Base-by-base conservation (phyloP, 2,888 invertebrate species). In the Antitype chi region DNA sequence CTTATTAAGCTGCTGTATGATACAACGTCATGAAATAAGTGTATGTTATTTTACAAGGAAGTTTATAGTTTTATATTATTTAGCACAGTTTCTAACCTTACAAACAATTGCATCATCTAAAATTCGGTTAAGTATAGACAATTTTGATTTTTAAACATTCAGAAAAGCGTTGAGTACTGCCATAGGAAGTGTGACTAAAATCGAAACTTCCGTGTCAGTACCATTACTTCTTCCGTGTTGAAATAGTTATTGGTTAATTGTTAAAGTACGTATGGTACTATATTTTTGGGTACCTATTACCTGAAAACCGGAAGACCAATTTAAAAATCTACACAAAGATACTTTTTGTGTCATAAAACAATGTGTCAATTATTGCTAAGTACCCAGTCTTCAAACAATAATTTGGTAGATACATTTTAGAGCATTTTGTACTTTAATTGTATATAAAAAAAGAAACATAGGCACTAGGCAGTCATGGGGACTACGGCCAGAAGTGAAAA, bases 21-120 rank as follows among this genome's bases (percentile, higher is more conserved):
- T n/a, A n/a, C 47, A n/a, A 13, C n/a, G 11, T 66, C 52, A 60
- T 53, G 20, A 67, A 75, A 25, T 60, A 23, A 28, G 66, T 76
- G 59, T 32, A 23, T 47, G 52, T 75, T 60, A 57, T n/a, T 38
- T 52, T 43, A 11, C 28, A 28, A 13, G 28, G 52, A 76, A 67
- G 76, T 75, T n/a, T 43, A 52, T 20, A 25, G 17, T 43, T 23
- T 20, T 43, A 17, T 59, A 20, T 15, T 43, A 59, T 28, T 76
- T 76, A 43, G 32, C 52, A 60, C 28, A 32, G 3, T 32, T 32
- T 76, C 2, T 1, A 38, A 59, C 25, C 17, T 17, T 25, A 25
- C 5, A 52, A 43, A 28, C 20, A 23, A 69, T 38, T 1, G 2
- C 1, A 23, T n/a, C 38, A 9, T n/a, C n/a, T 38, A n/a, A 63